Percentiles rank a stretch among this genome's conserved stretches.
phyloP scores from a whole-genome alignment of 2,797 vertebrate genomes.

The Enoplosus armatus region DNA sequence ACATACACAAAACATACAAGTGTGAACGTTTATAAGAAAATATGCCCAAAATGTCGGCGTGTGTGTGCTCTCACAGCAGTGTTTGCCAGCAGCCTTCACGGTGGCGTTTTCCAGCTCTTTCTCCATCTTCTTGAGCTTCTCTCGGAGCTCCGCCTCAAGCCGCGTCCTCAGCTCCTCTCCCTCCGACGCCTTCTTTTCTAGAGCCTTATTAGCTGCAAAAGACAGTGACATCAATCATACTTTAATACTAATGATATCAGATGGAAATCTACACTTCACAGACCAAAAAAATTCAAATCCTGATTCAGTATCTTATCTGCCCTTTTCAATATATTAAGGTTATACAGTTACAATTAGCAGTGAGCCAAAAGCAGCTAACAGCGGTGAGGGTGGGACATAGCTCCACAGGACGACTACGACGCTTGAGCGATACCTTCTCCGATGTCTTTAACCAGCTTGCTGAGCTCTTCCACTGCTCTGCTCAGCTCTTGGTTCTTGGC shows the following conservation, averaged over 20 bases:
- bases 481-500: constrained; percentile 91
- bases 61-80: constrained; percentile 88
- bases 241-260: neutral
- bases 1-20: too few relatives aligned
- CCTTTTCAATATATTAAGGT: neutral
- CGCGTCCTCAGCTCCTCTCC: constrained; percentile 84
- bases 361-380: neutral
- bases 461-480: constrained; percentile 93
- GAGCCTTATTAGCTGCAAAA: constrained; percentile 88
- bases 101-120: constrained; percentile 94
- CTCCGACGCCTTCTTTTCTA: constrained; percentile 89
- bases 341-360: neutral
- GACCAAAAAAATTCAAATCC: too few relatives aligned
- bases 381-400: neutral
- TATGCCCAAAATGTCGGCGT: too few relatives aligned
- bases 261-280: neutral
- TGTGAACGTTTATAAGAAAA: neutral
- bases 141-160: constrained; percentile 89
- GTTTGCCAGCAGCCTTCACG: constrained; percentile 88
- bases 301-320: too few relatives aligned
- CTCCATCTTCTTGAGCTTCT: constrained; percentile 92
- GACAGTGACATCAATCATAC: constrained; percentile 7
- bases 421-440: constrained; percentile 88
- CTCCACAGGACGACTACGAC: too few relatives aligned
- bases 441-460: constrained; percentile 91